phyloP scores from a whole-genome alignment of 2,113 vertebrate species.

The Noctilio leporinus region DNA sequence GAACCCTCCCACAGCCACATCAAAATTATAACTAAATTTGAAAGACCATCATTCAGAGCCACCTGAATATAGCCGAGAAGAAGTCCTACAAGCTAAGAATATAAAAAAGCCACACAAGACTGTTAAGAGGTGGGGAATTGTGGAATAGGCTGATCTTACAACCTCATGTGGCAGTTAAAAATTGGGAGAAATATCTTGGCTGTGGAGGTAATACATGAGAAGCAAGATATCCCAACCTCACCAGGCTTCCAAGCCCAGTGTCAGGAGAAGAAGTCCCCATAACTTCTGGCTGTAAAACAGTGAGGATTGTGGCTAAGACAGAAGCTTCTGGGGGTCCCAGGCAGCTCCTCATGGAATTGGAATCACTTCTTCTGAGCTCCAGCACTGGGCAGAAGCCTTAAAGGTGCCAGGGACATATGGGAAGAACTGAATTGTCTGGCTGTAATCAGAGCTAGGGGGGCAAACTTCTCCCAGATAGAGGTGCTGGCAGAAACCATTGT shows the following conservation, averaged over 20 bases:
- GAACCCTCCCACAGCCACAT: background rate
- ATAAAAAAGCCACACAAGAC: background rate
- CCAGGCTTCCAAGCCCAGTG: background rate
- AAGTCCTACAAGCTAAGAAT: background rate
- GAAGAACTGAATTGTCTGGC: background rate
- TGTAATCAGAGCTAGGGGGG: background rate
- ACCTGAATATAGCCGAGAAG: background rate
- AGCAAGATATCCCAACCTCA: background rate
- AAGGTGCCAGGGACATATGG: background rate
- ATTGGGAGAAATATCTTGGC: background rate
- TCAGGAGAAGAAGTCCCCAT: background rate
- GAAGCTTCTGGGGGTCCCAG: background rate
- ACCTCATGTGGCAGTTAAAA: background rate
- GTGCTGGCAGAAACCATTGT: background rate
- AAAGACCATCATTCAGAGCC: background rate
- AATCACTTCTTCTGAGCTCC: background rate
- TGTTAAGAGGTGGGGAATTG: background rate
- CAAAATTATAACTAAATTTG: background rate
- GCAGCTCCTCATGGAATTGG: background rate
- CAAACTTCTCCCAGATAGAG: background rate
- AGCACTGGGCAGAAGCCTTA: background rate
- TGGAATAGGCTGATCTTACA: background rate
- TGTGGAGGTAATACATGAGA: background rate
- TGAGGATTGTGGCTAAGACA: background rate
- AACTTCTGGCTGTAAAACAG: background rate